Evolutionary conservation across 2,797 vertebrate species (phyloP), one percentile per base, ranked within the genome.

Genomic region (Crenichthys baileyi): DNA sequence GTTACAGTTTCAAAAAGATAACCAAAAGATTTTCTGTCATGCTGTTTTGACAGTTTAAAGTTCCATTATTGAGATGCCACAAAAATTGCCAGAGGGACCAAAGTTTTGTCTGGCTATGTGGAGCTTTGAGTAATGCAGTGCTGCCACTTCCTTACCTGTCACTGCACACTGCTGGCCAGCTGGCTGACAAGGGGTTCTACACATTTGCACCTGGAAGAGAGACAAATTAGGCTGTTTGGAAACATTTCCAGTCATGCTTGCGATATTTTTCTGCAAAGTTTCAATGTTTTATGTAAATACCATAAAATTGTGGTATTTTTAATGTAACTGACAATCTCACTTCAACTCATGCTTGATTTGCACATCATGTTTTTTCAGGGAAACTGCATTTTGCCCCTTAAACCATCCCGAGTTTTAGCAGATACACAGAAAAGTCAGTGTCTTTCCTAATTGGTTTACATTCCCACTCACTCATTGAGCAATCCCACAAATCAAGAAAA

Each of bases 401-500:
- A 44, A 5, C 11, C 41, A 46, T 41, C 39, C 61, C 70, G 3
- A 75, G 85, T 88, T 92, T 85, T 92, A 90, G 88, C 87, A 93
- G 88, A 88, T 89, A 90, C 87, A 79, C 86, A 92, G 89, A 85
- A 88, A 91, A 91, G 80, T 77, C 72, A 15, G 78, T 83, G 84
- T 92, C 84, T 86, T 85, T 83, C 90, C 88, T 93, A 92, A 93
- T 92, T 94, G 90, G 90, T 86, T 83, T 90, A 89, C 84, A 85
- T 92, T 93, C 92, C 90, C 92, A 91, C 89, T 90, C 85, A 93
- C 78, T 92, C 91, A 90, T 91, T 93, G 87, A 88, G 89, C 85
- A 88, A 75, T 91, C 86, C 88, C 87, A 87, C 79, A 87, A 91
- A 92, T 93, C 79, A 83, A 87, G 70, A 79, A 79, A 81, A 89